Percentiles rank a stretch among this genome's conserved stretches.
phyloP scores from a whole-genome alignment of 2,113 vertebrate genomes.

The Cynopterus brachyotis region DNA sequence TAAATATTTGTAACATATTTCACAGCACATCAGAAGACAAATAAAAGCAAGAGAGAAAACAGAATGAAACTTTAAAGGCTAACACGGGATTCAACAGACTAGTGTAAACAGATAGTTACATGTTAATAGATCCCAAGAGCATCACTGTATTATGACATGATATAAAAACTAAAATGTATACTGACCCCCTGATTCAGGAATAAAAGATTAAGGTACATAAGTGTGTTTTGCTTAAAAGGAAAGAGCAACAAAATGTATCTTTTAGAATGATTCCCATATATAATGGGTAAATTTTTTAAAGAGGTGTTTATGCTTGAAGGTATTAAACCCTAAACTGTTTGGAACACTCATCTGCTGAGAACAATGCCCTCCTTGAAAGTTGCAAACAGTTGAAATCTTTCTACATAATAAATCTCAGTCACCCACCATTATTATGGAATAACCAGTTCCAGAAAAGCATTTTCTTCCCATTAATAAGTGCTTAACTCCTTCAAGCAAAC shows the following conservation, averaged over 20 bases:
- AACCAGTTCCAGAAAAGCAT: slow-evolving; percentile 38
- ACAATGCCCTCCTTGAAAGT: slow-evolving; percentile 52
- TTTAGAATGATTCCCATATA: slow-evolving; percentile 56
- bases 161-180: slow-evolving; percentile 65
- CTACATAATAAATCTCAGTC: slow-evolving; percentile 35
- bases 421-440: not conserved
- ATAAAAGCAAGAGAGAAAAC: slow-evolving; percentile 62
- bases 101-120: not conserved
- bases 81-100: not conserved
- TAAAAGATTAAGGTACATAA: slow-evolving; percentile 59
- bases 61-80: slow-evolving; percentile 59
- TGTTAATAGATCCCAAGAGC: slow-evolving; percentile 47
- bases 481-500: slow-evolving; percentile 46
- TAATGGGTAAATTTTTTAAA: slow-evolving; percentile 45
- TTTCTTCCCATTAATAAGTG: slow-evolving; percentile 45
- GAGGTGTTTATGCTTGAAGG: slow-evolving; percentile 61
- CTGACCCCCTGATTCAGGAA: slow-evolving; percentile 44
- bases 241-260: slow-evolving; percentile 29
- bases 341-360: not conserved
- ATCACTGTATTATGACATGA: slow-evolving; percentile 24
- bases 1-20: slow-evolving; percentile 59
- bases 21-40: slow-evolving; percentile 58
- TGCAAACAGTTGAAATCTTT: slow-evolving; percentile 40
- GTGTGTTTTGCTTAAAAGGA: slow-evolving; percentile 53
- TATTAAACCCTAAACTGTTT: slow-evolving; percentile 57